Percentiles rank a stretch among this genome's conserved stretches.
Conservation (phyloP, 2,888 invertebrate species). For the Apoda limacodes region DNA sequence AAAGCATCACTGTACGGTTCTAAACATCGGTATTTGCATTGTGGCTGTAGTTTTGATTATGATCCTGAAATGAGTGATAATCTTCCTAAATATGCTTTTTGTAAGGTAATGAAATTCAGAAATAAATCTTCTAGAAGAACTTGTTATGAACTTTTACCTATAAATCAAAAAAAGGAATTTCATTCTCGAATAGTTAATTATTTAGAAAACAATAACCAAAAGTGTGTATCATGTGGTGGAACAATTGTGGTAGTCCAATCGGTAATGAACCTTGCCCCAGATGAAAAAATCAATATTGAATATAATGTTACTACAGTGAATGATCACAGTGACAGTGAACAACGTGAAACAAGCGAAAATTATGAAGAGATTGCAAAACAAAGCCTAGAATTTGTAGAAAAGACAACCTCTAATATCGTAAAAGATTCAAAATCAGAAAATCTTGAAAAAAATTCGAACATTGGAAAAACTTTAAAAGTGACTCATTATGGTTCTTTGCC, state of each 20-base stretch:
- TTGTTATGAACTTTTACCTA: conserved; percentile 64
- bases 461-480: not conserved
- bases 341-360: not conserved
- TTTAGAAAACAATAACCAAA: conserved; percentile 58
- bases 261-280: conserved; percentile 13
- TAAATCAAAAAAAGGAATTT: conserved; percentile 67
- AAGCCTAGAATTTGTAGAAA: not conserved
- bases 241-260: conserved; percentile 44
- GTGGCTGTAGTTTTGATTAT: conserved; percentile 50
- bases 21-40: conserved; percentile 24
- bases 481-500: conserved; percentile 13
- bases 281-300: not conserved
- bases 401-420: no score
- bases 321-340: not conserved
- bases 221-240: conserved; percentile 63
- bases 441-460: not conserved
- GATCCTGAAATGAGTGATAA: conserved; percentile 36
- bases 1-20: conserved; percentile 22
- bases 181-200: conserved; percentile 62
- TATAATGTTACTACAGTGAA: no score
- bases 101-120: conserved; percentile 68
- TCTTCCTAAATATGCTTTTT: conserved; percentile 67
- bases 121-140: conserved; percentile 57
- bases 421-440: not conserved
- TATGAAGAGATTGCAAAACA: not conserved